These are phyloP conservation scores for Oligia strigilis DNA, from an alignment of 2,888 invertebrate species.

Conservation along the genomic window DNA sequence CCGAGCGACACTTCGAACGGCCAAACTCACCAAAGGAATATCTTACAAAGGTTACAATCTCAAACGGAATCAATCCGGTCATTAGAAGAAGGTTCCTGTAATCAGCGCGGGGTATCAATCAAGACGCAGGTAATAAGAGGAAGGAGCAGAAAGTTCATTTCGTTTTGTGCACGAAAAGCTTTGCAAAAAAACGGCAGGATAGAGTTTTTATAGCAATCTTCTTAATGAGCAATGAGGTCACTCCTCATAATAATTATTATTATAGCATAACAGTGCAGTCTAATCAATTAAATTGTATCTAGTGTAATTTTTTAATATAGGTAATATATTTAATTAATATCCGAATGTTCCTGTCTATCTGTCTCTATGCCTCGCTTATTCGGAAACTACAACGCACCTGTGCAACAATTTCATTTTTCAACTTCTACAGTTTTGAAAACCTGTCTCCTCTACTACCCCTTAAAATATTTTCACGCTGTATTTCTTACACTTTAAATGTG, in stretches of 20 bases:
- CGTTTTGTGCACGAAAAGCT: not conserved
- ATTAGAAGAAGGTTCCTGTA: slow-evolving; percentile 63
- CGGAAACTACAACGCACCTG: not conserved
- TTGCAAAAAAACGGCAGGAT: not conserved
- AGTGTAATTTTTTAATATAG: not conserved
- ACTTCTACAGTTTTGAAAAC: not conserved
- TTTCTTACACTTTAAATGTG: not conserved
- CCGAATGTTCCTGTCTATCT: not conserved
- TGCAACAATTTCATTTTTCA: not conserved
- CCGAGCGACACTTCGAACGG: not conserved
- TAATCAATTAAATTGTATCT: not conserved
- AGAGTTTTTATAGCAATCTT: not conserved
- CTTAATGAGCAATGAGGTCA: not conserved
- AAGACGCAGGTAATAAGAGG: slow-evolving; percentile 14
- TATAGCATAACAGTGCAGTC: not conserved
- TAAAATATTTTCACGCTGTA: not conserved
- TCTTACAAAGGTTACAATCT: slow-evolving; percentile 46
- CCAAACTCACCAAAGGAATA: slow-evolving; percentile 9
- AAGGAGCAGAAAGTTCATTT: slow-evolving; percentile 29
- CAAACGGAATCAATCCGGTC: slow-evolving; percentile 59
- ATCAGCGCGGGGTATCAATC: slow-evolving; percentile 67
- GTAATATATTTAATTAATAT: not conserved
- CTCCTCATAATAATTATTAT: not conserved
- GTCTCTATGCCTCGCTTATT: not conserved
- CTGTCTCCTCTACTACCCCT: too few species aligned